Conservation (phyloP, 2,113 vertebrate genomes). For the Dunckerocampus dactyliophorus region DNA sequence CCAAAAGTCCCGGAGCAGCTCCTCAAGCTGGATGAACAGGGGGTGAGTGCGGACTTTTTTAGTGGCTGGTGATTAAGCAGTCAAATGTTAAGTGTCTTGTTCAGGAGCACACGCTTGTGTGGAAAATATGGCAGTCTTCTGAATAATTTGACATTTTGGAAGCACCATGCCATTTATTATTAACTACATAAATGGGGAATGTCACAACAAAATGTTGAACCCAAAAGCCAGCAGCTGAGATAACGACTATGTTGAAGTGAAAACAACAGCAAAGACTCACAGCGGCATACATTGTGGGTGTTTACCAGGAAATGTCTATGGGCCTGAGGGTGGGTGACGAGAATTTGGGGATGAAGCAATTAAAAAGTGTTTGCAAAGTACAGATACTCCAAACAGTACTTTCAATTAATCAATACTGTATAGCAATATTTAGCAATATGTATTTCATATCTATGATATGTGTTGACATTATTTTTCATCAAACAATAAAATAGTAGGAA, state of each 20-base stretch:
- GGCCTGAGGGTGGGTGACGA: not conserved
- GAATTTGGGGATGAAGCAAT: not conserved
- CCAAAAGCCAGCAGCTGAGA: not conserved
- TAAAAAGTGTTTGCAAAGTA: not conserved
- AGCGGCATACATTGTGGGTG: not conserved
- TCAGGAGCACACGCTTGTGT: not conserved
- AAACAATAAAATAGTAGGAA: not conserved
- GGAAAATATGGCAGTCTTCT: not conserved
- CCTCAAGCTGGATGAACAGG: constrained; percentile 94
- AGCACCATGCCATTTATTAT: not conserved
- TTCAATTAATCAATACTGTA: not conserved
- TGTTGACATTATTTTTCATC: not conserved
- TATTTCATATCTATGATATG: constrained; percentile 5
- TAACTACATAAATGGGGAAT: not conserved
- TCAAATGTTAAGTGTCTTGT: not conserved
- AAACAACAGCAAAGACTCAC: not conserved
- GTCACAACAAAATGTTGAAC: constrained; percentile 1
- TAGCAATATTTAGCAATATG: not conserved
- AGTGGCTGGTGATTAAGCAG: not conserved
- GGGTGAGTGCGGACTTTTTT: constrained; percentile 73
- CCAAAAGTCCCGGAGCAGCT: constrained; percentile 91
- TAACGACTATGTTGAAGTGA: not conserved
- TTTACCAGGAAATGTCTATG: not conserved
- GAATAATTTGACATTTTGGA: not conserved
- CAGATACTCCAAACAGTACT: not conserved